Evolutionary conservation across 2,888 invertebrate genomes (phyloP), one percentile per base, ranked within the genome.

Genomic region (Drosophila neoperkinsi): DNA sequence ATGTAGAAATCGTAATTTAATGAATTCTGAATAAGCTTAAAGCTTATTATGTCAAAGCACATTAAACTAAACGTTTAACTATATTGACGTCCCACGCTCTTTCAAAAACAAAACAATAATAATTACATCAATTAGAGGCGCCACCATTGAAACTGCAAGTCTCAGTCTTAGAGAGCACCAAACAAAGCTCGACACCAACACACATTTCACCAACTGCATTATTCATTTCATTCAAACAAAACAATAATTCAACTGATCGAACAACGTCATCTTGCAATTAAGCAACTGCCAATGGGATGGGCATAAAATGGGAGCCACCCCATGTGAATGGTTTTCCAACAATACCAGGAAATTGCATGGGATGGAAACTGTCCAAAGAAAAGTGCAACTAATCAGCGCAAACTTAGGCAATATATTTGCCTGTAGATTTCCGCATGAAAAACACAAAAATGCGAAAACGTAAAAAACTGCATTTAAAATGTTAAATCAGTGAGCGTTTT

Each of bases 271-370:
- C 59, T 50, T 21, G 69, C 71, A 61, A 80, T 82, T 78, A 74
- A 71, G 66, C 69, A 78, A 86, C 56, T 66, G 61, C 30, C 30
- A 43, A 53, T 52, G 64, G 28, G 30, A 31, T 56, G 56, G 30
- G 50, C 50, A 34, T 34, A 16, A 51, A 28, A 50, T 34, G 28
- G 9, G n/a, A 33, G 53, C 16, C 36, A 21, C 5, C 4, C 28
- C n/a, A 28, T 67, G 70, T 56, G 46, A 52, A 61, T 58, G 52
- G 50, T 71, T 80, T 70, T 64, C 30, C 70, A 71, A 87, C 82
- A 77, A 77, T 87, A 60, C 69, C 75, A 81, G 90, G 90, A 85
- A 85, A 89, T 74, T 25, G 56, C 51, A 58, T 43, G 51, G 53
- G 4, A 51, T 36, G 52, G 28, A 52, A 76, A 53, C 34, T 53